Evolutionary conservation across 2,888 invertebrate species (phyloP).

Genomic region (Agrochola lota): DNA sequence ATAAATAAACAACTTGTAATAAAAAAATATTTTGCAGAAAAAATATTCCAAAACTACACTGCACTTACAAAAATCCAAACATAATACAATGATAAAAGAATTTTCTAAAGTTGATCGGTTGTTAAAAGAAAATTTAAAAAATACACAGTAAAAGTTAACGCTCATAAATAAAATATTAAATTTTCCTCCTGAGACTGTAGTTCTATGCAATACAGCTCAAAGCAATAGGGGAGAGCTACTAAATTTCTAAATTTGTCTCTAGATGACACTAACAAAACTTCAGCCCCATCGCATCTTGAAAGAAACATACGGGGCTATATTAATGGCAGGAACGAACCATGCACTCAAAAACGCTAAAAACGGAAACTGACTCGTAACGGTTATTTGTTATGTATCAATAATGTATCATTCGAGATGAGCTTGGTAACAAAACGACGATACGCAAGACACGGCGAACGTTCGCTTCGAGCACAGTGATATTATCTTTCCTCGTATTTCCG

Average conservation of each 20-base stretch:
- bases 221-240: slow-evolving; percentile 77
- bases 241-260: slow-evolving; percentile 86
- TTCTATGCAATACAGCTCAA: slow-evolving; percentile 69
- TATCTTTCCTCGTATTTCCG: too few relatives aligned
- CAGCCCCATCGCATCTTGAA: slow-evolving; percentile 70
- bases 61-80: background rate
- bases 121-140: slow-evolving; percentile 39
- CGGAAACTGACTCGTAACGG: too few relatives aligned
- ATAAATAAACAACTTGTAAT: background rate
- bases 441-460: too few relatives aligned
- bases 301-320: slow-evolving; percentile 69
- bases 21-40: background rate
- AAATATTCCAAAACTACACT: background rate
- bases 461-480: too few relatives aligned
- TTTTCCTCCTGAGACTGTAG: slow-evolving; percentile 66
- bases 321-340: background rate
- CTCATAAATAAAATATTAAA: slow-evolving; percentile 69
- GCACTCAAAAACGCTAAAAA: background rate
- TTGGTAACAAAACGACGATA: too few relatives aligned
- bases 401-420: too few relatives aligned
- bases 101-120: slow-evolving; percentile 9
- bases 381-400: too few relatives aligned
- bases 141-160: slow-evolving; percentile 49
- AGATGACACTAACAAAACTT: slow-evolving; percentile 85
- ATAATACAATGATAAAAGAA: slow-evolving; percentile 6